A percentile compares a stretch with the other conserved stretches of the same genome.
Conservation (phyloP, 2,888 invertebrate genomes). For the Andrena minutula region DNA sequence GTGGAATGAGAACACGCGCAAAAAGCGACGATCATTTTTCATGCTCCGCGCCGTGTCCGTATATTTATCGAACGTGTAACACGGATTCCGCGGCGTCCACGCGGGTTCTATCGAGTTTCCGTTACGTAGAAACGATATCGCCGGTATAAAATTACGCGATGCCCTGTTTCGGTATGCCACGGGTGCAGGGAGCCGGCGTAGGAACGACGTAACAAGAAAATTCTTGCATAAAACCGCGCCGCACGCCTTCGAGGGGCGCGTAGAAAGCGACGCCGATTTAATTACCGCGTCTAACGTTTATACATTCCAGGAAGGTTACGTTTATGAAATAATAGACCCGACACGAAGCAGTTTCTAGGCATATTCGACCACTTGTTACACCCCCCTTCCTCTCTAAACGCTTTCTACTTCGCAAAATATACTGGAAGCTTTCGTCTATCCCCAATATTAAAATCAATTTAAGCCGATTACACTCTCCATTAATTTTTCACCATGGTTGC, state of each 20-base stretch:
- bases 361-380: not conserved
- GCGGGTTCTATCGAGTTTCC: conserved; percentile 37
- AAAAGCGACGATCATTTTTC: conserved; percentile 9
- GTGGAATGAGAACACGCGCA: not conserved
- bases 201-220: conserved; percentile 53
- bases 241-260: conserved; percentile 36
- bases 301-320: conserved; percentile 48
- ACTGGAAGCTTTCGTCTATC: not conserved
- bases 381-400: not conserved
- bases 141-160: conserved; percentile 49
- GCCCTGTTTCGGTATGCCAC: conserved; percentile 47
- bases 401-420: not conserved
- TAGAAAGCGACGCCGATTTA: conserved; percentile 42
- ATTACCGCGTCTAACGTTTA: conserved; percentile 32
- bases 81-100: conserved; percentile 6
- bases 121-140: conserved; percentile 32
- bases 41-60: not conserved
- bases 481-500: too few species aligned
- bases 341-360: not conserved
- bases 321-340: conserved; percentile 17
- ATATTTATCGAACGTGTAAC: conserved; percentile 10
- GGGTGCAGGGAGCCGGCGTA: conserved; percentile 29
- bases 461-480: too few species aligned
- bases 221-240: conserved; percentile 51
- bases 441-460: too few species aligned